A percentile compares a stretch with the other conserved stretches of the same genome.
Evolutionary conservation across 2,113 vertebrate species (phyloP).

Genomic region (Sula dactylatra): DNA sequence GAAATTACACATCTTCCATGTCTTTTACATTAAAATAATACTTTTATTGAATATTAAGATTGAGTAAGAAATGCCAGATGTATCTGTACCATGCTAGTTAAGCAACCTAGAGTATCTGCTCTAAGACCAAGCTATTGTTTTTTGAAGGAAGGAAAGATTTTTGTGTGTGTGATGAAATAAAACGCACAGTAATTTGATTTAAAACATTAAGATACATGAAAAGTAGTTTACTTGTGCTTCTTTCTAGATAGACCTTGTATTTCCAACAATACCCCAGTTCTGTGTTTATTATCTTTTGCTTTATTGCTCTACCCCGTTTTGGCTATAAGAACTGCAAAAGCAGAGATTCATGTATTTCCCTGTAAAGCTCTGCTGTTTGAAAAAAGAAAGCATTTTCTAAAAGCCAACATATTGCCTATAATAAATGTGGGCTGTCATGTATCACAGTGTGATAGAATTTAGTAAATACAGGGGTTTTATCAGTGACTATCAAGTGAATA

Average conservation of each 20-base stretch:
- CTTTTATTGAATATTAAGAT: neutral
- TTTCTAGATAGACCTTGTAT: neutral
- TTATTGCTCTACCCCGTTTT: neutral
- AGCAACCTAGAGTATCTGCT: neutral
- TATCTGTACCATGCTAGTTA: neutral
- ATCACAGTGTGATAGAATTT: neutral
- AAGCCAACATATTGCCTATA: neutral
- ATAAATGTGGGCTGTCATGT: neutral
- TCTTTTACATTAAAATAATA: neutral
- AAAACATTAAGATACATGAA: neutral
- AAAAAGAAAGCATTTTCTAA: neutral
- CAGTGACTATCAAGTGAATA: neutral
- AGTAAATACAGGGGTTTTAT: neutral
- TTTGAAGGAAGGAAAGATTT: neutral
- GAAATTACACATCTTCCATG: neutral
- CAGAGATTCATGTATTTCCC: neutral
- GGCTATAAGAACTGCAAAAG: neutral
- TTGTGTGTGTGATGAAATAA: neutral
- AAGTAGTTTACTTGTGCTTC: neutral
- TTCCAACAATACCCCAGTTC: neutral
- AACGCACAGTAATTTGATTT: neutral
- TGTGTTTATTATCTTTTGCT: neutral
- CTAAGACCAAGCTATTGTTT: neutral
- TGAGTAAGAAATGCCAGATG: neutral
- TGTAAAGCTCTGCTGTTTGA: neutral